Evolutionary conservation across 2,113 vertebrate species (phyloP), one percentile per base, ranked within the genome.

Genomic region (Pseudopipra pipra): DNA sequence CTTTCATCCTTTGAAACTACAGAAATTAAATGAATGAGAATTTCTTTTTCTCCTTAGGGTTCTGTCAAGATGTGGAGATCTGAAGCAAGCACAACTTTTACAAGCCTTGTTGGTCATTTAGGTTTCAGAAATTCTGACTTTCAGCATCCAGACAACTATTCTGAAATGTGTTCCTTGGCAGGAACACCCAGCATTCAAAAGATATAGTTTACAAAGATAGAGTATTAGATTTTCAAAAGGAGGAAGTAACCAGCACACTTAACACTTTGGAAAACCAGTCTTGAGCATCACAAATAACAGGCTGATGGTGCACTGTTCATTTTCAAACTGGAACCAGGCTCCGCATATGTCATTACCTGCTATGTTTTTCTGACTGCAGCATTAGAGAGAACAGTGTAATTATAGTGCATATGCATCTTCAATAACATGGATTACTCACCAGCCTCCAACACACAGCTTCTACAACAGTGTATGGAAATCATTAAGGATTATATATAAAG

Each of bases 11-110:
- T 47, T 77, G 79, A 90, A 91, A 70, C 51, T 25, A 54, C 39
- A 89, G 8, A 74, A 88, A 92, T 62, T 39, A 86, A 80, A 91
- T 19, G 5, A 81, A 71, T 10, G 5, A 67, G 33, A 71, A 54
- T 63, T 43, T 54, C 3, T 84, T 66, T 73, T 56, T 80, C 37
- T 89, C 49, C 8, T 76, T 51, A 61, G 31, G 24, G 28, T 41
- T 90, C 16, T 30, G 14, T 19, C 0, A 0, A 41, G n/a, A 86
- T 30, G 81, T 0, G 3, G 22, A 74, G 28, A 51, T 39, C 7
- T 80, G 39, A 94, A 88, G 13, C 24, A 77, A 80, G 24, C 17
- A 43, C n/a, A 84, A 81, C 43, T 51, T 66, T 47, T 84, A 47
- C 9, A 55, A 51, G 63, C 5, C 37, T 46, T 55, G 37, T 37